Conservation (phyloP, 2,888 invertebrate species). For the Oxycera nigricornis region DNA sequence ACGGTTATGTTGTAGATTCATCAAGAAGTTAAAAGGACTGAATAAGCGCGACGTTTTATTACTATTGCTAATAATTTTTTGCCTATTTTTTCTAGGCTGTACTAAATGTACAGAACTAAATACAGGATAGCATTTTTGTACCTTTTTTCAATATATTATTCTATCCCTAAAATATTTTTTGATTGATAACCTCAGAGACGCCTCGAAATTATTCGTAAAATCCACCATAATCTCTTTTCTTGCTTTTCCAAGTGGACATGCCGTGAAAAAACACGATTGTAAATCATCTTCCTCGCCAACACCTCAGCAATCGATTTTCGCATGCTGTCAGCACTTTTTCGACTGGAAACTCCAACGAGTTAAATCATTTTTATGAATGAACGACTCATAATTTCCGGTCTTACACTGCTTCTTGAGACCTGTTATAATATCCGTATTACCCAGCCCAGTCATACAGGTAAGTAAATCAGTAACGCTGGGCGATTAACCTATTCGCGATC, state of each 20-base stretch:
- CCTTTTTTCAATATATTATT: too few species aligned
- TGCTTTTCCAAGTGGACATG: slow-evolving; percentile 7
- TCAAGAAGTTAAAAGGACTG: too few species aligned
- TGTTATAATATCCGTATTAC: slow-evolving; percentile 24
- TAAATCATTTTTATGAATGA: slow-evolving; percentile 32
- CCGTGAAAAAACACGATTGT: slow-evolving; percentile 16
- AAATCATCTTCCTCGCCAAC: slow-evolving; percentile 1
- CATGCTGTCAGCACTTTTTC: background rate
- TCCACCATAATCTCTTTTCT: background rate
- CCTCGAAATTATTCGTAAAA: background rate
- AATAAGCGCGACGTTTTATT: too few species aligned
- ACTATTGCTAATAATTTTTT: too few species aligned
- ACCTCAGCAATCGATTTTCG: background rate
- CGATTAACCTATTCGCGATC: slow-evolving; percentile 34
- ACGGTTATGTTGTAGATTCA: too few species aligned
- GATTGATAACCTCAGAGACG: too few species aligned
- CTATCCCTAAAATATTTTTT: too few species aligned
- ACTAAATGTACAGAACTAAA: too few species aligned
- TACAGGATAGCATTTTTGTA: too few species aligned
- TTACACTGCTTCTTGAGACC: background rate
- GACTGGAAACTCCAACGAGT: background rate
- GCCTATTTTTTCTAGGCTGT: too few species aligned
- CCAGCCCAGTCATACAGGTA: background rate
- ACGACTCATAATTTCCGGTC: slow-evolving; percentile 34
- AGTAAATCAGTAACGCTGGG: slow-evolving; percentile 37